These are phyloP conservation scores for Eristalinus sepulchralis DNA, from an alignment of 2,888 invertebrate genomes.

Conservation along the genomic window DNA sequence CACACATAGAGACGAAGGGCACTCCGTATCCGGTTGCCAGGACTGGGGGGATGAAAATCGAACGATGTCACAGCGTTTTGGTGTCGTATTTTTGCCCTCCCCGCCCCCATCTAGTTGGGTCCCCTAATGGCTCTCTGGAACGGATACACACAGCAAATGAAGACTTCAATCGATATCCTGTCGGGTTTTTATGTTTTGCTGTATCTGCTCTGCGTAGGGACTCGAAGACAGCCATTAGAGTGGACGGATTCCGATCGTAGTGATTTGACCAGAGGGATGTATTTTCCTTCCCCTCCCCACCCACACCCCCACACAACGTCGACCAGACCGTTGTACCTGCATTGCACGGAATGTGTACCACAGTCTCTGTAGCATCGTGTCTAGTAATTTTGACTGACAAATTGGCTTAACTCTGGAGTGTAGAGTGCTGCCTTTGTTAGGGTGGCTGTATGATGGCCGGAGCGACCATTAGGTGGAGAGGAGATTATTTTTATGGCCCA, in stretches of 20 bases:
- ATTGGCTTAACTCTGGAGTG: constrained; percentile 15
- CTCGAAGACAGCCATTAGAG: constrained; percentile 44
- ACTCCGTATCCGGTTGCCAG: constrained; percentile 13
- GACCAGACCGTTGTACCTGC: background rate
- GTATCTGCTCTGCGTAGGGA: constrained; percentile 23
- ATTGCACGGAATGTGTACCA: constrained; percentile 1
- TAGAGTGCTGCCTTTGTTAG: background rate
- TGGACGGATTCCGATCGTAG: constrained; percentile 41
- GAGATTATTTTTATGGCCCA: constrained; percentile 10
- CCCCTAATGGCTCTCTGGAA: constrained; percentile 25
- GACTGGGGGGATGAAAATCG: background rate
- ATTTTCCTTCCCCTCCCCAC: background rate
- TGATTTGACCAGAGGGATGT: constrained; percentile 54
- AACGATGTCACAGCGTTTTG: constrained; percentile 26
- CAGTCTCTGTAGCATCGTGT: background rate
- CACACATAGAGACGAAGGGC: constrained; percentile 31
- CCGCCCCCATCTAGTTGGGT: constrained; percentile 11
- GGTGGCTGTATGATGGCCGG: background rate
- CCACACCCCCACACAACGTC: background rate
- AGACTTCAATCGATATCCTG: constrained; percentile 15
- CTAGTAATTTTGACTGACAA: constrained; percentile 10
- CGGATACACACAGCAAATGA: constrained; percentile 11
- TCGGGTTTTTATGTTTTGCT: constrained; percentile 11
- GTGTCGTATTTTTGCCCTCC: constrained; percentile 32
- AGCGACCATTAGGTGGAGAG: constrained; percentile 2